phyloP scores from a whole-genome alignment of 2,113 vertebrate genomes.

The Otus sunia region DNA sequence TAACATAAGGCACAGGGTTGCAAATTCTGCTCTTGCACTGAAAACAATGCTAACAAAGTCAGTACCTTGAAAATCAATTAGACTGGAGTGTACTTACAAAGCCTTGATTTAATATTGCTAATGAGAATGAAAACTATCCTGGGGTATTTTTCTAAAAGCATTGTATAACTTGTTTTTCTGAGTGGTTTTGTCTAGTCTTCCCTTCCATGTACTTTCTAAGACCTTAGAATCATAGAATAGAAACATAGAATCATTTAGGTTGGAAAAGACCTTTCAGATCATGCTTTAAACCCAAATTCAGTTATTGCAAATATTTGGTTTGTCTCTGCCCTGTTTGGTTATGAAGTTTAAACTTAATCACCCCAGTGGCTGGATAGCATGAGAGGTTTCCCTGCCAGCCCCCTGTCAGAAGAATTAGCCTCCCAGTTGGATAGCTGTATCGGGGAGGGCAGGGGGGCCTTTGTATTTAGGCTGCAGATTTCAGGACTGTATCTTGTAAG shows the following conservation, averaged over 20 bases:
- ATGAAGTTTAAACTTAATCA: conserved; percentile 28
- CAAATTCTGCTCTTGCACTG: neutral
- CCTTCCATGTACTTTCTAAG: neutral
- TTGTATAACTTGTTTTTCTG: neutral
- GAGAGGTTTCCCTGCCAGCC: neutral
- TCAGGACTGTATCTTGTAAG: neutral
- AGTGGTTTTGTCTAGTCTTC: neutral
- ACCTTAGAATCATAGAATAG: neutral
- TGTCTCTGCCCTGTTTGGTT: conserved; percentile 58
- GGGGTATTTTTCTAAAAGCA: neutral
- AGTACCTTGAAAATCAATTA: neutral
- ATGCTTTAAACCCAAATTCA: neutral
- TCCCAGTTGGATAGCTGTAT: neutral
- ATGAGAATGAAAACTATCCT: neutral
- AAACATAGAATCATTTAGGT: too few relatives aligned
- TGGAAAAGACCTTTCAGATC: neutral
- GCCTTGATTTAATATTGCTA: neutral
- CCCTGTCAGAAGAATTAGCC: neutral
- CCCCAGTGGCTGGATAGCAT: neutral
- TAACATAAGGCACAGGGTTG: neutral
- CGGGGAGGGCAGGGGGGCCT: neutral
- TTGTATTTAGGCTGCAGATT: neutral
- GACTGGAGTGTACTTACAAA: neutral
- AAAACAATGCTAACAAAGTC: neutral
- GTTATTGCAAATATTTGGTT: conserved; percentile 56